A percentile compares a stretch with the other conserved stretches of the same genome.
These are phyloP conservation scores for Lepidothrix coronata DNA, from an alignment of 2,113 vertebrate species.

Conservation along the genomic window DNA sequence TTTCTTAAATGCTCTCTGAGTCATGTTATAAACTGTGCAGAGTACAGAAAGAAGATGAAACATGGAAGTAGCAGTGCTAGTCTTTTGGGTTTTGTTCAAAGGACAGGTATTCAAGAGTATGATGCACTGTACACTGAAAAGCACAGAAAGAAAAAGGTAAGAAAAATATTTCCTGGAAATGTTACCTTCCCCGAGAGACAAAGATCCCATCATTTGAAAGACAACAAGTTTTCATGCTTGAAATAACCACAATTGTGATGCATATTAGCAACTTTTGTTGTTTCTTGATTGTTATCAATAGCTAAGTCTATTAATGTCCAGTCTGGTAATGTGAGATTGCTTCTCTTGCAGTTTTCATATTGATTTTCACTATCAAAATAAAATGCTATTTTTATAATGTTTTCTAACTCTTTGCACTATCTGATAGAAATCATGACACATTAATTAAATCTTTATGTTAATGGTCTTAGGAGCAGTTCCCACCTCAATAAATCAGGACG, in stretches of 20 bases:
- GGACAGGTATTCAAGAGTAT: neutral
- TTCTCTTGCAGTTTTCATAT: constrained; percentile 41
- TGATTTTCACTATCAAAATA: constrained; percentile 53
- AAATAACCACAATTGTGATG: neutral
- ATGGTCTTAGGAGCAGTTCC: constrained; percentile 42
- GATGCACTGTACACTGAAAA: neutral
- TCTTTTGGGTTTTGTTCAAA: neutral
- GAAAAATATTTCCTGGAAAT: neutral
- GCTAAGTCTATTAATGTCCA: neutral
- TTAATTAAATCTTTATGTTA: constrained; percentile 71
- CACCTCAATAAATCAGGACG: constrained; percentile 62
- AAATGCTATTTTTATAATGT: constrained; percentile 16
- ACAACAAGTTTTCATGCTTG: neutral
- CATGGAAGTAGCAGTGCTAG: neutral
- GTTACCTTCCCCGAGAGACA: neutral
- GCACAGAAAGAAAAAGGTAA: neutral
- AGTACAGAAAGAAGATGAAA: neutral
- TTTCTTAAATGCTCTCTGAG: neutral
- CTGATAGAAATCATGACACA: constrained; percentile 28
- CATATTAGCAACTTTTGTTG: neutral
- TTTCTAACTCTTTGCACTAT: constrained; percentile 35
- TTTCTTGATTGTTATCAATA: neutral
- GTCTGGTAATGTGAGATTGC: neutral
- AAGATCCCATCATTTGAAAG: neutral
- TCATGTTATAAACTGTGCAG: neutral